Evolutionary conservation across 2,113 vertebrate genomes (phyloP).

Genomic region (Plecturocebus donacophilus): DNA sequence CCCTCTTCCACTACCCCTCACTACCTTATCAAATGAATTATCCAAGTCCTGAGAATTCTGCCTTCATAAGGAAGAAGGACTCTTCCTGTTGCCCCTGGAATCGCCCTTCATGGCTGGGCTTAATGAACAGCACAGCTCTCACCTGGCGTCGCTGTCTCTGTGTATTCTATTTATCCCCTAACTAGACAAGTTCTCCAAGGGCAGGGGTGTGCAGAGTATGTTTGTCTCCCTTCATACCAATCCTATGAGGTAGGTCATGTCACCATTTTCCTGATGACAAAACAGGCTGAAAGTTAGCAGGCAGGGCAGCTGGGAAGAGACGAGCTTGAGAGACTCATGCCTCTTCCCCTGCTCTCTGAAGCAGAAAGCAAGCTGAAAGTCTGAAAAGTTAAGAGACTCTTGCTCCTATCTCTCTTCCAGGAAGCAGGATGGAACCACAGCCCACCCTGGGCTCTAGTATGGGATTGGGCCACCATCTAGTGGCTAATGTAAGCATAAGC

Average conservation of each 20-base stretch:
- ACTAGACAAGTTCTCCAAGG: not conserved
- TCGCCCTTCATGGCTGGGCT: not conserved
- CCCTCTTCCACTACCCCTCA: not conserved
- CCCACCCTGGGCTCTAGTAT: not conserved
- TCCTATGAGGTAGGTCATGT: not conserved
- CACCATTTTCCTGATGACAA: not conserved
- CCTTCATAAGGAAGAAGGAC: not conserved
- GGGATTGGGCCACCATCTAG: constrained; percentile 64
- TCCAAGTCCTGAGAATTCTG: not conserved
- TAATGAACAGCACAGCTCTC: not conserved
- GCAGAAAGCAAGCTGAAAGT: not conserved
- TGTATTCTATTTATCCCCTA: not conserved
- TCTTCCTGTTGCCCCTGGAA: accelerated
- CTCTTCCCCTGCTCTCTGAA: not conserved
- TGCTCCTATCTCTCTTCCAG: accelerated
- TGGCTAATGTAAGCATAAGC: not conserved
- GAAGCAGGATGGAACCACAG: not conserved
- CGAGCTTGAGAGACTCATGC: not conserved
- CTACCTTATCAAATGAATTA: not conserved
- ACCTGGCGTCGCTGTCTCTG: accelerated
- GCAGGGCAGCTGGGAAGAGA: not conserved
- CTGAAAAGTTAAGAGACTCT: not conserved
- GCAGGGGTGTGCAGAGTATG: too few relatives aligned
- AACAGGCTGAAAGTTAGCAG: not conserved
- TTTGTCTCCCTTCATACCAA: not conserved